Base-by-base conservation (phyloP, 2,888 invertebrate species). In the Hyposoter didymator region DNA sequence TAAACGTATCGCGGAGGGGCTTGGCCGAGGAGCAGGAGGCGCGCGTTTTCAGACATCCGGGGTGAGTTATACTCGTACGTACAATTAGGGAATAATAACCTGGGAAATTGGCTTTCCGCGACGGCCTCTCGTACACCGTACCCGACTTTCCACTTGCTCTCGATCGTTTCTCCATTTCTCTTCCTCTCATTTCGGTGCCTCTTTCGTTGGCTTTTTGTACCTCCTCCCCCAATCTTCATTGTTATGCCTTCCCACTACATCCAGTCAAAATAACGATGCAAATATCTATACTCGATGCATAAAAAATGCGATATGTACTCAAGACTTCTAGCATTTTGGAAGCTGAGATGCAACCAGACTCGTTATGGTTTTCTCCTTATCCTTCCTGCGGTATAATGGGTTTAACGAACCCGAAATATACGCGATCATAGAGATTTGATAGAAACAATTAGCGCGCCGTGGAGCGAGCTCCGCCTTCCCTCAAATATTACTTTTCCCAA, bases 81-180 rank as follows among this genome's bases (percentile, higher is more conserved):
- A 79, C 85, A 85, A 85, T 85, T 85, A 85, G 85, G 85, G 79
- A 85, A 85, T 85, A 85, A 85, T 85, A 85, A 85, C 85, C 79
- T 79, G 75, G 82, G 85, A 85, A 85, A 85, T 85, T 85, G 85
- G 78, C 85, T 85, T 79, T 85, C 82, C 82, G 49, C 62, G 67
- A 76, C 64, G 64, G 78, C 75, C 64, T 82, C 78, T 75, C 45
- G 82, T 70, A 70, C 45, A 80, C 22, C n/a, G 72, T 66, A 70
- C 35, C 43, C 45, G 19, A 45, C 64, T 69, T 74, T 79, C 76
- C 59, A 67, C 59, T 75, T 43, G 19, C 32, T 70, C 74, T 64
- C 55, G 64, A 19, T 76, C 47, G 12, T 32, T 47, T 69, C 32
- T 64, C 62, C 66, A 66, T 49, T 55, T 73, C 39, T 62, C 35